Percentiles rank a stretch among this genome's conserved stretches.
Evolutionary conservation across 2,888 invertebrate species (phyloP).

Genomic region (Rotaria magnacalcarata): DNA sequence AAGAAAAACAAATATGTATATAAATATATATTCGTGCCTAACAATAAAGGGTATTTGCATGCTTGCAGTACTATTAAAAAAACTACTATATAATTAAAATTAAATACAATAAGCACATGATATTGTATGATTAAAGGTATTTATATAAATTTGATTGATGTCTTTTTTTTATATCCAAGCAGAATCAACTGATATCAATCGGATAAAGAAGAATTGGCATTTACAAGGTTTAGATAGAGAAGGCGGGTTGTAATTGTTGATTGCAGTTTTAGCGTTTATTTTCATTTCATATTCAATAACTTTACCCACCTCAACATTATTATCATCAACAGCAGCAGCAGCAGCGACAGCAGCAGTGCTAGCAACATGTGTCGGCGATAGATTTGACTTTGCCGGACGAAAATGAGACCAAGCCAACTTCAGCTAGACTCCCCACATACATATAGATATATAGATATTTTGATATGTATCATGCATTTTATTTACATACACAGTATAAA

Average conservation of each 20-base stretch:
- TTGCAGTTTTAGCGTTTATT: not conserved
- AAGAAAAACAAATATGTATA: not conserved
- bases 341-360: not conserved
- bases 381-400: not conserved
- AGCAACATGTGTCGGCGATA: not conserved
- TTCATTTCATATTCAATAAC: not conserved
- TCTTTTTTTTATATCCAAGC: not conserved
- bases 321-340: too few relatives aligned
- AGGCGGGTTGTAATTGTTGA: not conserved
- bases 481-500: not conserved
- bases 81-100: not conserved
- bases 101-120: not conserved
- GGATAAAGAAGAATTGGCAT: not conserved
- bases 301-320: not conserved
- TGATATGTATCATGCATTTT: not conserved
- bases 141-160: not conserved
- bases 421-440: not conserved
- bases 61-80: not conserved
- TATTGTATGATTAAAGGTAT: not conserved
- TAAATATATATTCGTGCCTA: not conserved
- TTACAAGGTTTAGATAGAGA: not conserved
- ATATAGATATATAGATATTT: not conserved
- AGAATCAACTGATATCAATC: not conserved
- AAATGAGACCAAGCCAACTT: slow-evolving; percentile 28
- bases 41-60: not conserved